A percentile compares a stretch with the other conserved stretches of the same genome.
phyloP scores from a whole-genome alignment of 1,140 invertebrate species.

The Drosophila neocordata region DNA sequence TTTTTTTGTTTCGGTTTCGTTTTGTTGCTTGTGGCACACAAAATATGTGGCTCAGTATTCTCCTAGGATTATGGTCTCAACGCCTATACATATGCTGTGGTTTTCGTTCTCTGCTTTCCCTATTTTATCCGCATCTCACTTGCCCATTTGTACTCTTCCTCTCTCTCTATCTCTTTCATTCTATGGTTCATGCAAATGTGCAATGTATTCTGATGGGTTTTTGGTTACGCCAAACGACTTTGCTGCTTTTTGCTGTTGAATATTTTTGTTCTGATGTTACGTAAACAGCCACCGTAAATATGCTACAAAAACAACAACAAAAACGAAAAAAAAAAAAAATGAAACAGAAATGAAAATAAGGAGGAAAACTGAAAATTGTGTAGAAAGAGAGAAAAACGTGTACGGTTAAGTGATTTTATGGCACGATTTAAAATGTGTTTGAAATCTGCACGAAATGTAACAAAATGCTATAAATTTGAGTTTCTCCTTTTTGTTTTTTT shows the following conservation, averaged over 20 bases:
- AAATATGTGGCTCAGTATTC: slow-evolving; percentile 33
- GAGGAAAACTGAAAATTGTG: neutral
- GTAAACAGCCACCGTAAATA: slow-evolving; percentile 54
- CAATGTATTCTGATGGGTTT: slow-evolving; percentile 40
- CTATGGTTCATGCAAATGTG: slow-evolving; percentile 47
- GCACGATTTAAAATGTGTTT: slow-evolving; percentile 67
- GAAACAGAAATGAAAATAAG: neutral
- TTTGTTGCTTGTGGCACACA: neutral
- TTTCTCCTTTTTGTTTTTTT: too few relatives aligned
- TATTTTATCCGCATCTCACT: neutral
- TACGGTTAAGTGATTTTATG: slow-evolving; percentile 77
- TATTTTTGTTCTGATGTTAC: slow-evolving; percentile 26
- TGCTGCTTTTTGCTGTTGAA: slow-evolving; percentile 29
- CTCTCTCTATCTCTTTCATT: neutral
- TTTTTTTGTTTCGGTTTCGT: too few relatives aligned
- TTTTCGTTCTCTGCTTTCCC: neutral
- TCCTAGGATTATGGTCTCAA: slow-evolving; percentile 40
- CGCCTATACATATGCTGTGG: slow-evolving; percentile 39
- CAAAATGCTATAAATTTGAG: slow-evolving; percentile 49
- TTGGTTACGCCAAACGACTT: slow-evolving; percentile 23
- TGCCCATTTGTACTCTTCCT: neutral
- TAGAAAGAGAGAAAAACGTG: slow-evolving; percentile 30
- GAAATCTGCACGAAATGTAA: slow-evolving; percentile 60
- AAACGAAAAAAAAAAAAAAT: neutral
- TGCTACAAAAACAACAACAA: slow-evolving; percentile 44